Evolutionary conservation across 2,113 vertebrate genomes (phyloP), one percentile per base, ranked within the genome.

Genomic region (Glareola pratincola): DNA sequence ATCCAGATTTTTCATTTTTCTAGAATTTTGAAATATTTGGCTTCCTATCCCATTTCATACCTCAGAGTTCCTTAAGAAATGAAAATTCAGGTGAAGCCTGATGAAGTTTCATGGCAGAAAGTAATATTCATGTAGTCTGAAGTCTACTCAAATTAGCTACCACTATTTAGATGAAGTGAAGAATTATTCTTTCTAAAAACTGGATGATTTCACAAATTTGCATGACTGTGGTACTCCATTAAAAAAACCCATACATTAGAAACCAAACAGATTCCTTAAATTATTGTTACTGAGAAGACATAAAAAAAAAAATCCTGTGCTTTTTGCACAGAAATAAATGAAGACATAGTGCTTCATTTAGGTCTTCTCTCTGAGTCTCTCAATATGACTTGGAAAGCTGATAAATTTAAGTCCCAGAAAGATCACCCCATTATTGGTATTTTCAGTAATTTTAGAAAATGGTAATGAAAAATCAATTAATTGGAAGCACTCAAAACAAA

Each of bases 371-470:
- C 50, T 36, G 11, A 90, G 26, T 59, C 7, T 62, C 18, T 86
- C 54, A 67, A 7, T 32, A 47, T 16, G 43, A 75, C 37, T 87
- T 60, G 19, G 48, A 69, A 83, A 92, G 36, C 36, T 81, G 78
- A 80, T 32, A 86, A 89, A 64, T 88, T 57, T 51, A 77, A 75
- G 60, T 10, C 34, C 39, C 82, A 37, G 59, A 86, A 95, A 80
- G 34, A 87, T 60, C 30, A 87, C 73, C 4, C 6, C 15, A 20
- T 62, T 81, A 59, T 68, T 81, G 15, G 8, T 68, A 85, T 72
- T 91, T 90, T 90, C 66, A 92, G 64, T 68, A 71, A 88, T 89
- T 91, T 95, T 75, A 91, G 76, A 77, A 92, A 92, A 91, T 53
- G 13, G 12, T 59, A 71, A 39, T 85, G 54, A 85, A 95, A 94